Evolutionary conservation across 2,797 vertebrate species (phyloP), one percentile per base, ranked within the genome.

Genomic region (Danionella dracula): DNA sequence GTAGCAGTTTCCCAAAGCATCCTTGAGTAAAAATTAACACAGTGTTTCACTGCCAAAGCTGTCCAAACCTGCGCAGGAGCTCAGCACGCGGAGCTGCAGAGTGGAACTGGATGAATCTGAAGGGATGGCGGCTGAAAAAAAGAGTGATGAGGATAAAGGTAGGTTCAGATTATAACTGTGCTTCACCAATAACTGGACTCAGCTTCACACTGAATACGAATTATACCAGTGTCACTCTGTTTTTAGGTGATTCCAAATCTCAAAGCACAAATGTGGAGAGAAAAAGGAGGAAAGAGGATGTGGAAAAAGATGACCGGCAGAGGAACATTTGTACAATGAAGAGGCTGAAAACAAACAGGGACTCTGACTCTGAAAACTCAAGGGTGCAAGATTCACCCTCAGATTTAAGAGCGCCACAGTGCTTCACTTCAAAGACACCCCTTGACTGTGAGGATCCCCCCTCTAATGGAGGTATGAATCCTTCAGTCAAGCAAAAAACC

Each of bases 221-320:
- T n/a, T n/a, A n/a, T n/a, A n/a, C n/a, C 42, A n/a, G 13, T 16
- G 37, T 32, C 69, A 82, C 83, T 61, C 73, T 70, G 73, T 81
- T 78, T 80, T 38, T 81, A 99, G 96, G 97, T 83, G 90, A 84
- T 70, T 80, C 89, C 40, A 97, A 94, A 84, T 83, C 44, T 69
- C 97, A 92, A 86, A 90, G 76, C 67, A 96, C 92, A 81, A 91
- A 89, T 72, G 82, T 85, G 1, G 75, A 91, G 59, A 95, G 74
- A 82, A 98, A 97, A 85, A 91, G 94, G 75, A 92, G 92, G 75
- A 98, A 97, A 86, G 87, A 86, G 0, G 93, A 93, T 41, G 93
- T 94, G 19, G 92, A 92, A 12, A 70, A 72, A 35, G 58, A 72
- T 74, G 94, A 94, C 82, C 95, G 92, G 75, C 65, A 86, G 4